Evolutionary conservation across 1,140 invertebrate species (phyloP), one percentile per base, ranked within the genome.

Genomic region (Bombus difficillimus): DNA sequence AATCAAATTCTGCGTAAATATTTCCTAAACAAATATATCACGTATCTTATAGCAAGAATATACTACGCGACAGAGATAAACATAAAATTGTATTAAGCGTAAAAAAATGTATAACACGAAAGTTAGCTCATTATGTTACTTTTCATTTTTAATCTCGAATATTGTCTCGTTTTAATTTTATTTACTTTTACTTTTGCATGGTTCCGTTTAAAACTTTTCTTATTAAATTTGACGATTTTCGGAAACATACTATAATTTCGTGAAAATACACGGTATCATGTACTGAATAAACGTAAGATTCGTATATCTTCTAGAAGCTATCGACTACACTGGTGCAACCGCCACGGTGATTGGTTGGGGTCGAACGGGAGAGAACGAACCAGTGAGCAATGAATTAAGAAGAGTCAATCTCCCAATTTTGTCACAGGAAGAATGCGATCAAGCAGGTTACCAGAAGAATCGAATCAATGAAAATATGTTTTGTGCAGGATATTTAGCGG

Each of bases 281-380:
- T 32, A n/a, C 8, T 34, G 28, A 15, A 6, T 66, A 34, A 66
- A 34, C 15, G 6, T 66, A 66, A 34, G 15, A 18, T 66, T 66
- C 32, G 6, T 66, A 3, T 37, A 47, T 39, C 79, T 94, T 93
- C 18, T 88, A 96, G 96, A 94, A 91, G 93, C 90, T 32, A 89
- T 93, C 69, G 93, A 96, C 90, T 96, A 97, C 89, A 96, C 96
- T 68, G 96, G 97, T 73, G 93, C 96, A 79, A 93, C 96, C n/a
- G 97, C 96, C 1, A 96, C 97, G 0, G 97, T 97, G 0, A 96
- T 97, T 43, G 98, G 98, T 13, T 98, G 97, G 97, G 98, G 98
- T 37, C 95, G 96, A 62, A 96, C 96, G 0, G 94, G 96, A 25
- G 97, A 97, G 93, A 96, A 96, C 69, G 96, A 96, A 47, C 95